phyloP scores from a whole-genome alignment of 64 coral and sea anemone species.

The Hydrozoanthus tunicans region DNA sequence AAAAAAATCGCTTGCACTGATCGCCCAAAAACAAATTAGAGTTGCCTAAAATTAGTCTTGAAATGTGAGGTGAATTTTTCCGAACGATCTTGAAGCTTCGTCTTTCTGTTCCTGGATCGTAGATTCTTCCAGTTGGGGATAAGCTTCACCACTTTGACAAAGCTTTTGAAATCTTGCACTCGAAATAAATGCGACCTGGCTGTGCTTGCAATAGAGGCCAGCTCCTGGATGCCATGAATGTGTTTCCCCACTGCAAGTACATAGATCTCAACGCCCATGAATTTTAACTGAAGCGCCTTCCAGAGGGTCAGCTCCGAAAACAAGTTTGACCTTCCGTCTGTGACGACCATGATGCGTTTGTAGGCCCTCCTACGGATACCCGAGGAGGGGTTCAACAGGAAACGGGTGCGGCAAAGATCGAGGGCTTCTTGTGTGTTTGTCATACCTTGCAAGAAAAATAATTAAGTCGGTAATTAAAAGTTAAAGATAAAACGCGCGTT shows the following conservation, averaged over 20 bases:
- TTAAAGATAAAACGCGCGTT: too few species aligned
- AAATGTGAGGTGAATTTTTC: neutral
- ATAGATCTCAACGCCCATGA: slow-evolving; percentile 78
- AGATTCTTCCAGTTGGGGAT: slow-evolving; percentile 68
- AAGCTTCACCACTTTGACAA: slow-evolving; percentile 61
- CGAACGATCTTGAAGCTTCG: neutral
- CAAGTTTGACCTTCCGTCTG: slow-evolving; percentile 74
- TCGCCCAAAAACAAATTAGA: neutral
- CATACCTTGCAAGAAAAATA: slow-evolving; percentile 26
- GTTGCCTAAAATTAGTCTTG: neutral
- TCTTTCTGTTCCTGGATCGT: neutral
- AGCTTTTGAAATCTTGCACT: slow-evolving; percentile 53
- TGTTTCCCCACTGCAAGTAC: slow-evolving; percentile 77
- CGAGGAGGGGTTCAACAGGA: slow-evolving; percentile 16
- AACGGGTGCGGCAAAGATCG: slow-evolving; percentile 37
- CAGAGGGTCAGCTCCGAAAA: slow-evolving; percentile 68
- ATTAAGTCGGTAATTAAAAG: too few species aligned
- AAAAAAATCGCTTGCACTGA: too few species aligned
- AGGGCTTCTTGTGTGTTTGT: slow-evolving; percentile 52
- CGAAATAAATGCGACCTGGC: slow-evolving; percentile 66
- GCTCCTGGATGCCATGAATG: slow-evolving; percentile 69
- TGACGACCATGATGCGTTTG: slow-evolving; percentile 66
- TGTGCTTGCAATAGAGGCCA: slow-evolving; percentile 67
- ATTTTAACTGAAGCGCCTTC: slow-evolving; percentile 68
- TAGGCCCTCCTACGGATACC: slow-evolving; percentile 32